Percentiles rank a stretch among this genome's conserved stretches.
These are phyloP conservation scores for Forpus xanthops DNA, from an alignment of 2,797 vertebrate genomes.

Conservation along the genomic window DNA sequence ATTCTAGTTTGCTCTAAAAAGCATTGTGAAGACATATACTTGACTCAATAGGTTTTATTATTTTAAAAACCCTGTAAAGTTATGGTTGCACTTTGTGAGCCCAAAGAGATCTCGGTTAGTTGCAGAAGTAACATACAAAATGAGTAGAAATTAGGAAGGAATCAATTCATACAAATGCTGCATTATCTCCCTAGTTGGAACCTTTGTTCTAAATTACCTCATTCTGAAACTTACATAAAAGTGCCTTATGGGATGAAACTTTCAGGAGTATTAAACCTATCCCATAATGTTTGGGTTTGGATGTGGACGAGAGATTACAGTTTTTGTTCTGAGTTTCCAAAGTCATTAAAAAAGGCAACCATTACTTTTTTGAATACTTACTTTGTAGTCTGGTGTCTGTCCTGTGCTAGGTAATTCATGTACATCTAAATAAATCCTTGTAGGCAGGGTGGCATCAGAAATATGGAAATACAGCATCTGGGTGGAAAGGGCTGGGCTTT, in stretches of 20 bases:
- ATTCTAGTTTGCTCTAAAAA: neutral
- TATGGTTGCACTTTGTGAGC: neutral
- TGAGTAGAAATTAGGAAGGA: neutral
- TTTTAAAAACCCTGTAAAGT: neutral
- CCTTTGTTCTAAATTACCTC: neutral
- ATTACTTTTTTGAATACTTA: neutral
- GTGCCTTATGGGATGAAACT: neutral
- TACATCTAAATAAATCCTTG: constrained; percentile 23
- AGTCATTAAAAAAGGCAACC: neutral
- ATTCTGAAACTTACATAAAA: neutral
- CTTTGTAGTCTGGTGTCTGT: constrained; percentile 5
- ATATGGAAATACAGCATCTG: constrained; percentile 61
- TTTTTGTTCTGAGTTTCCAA: constrained; percentile 1
- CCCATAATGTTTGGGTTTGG: neutral
- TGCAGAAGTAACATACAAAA: neutral
- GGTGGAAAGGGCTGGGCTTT: constrained; percentile 13
- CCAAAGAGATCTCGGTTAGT: neutral
- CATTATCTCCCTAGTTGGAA: neutral
- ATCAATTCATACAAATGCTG: neutral
- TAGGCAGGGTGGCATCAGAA: constrained; percentile 46
- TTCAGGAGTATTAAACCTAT: neutral
- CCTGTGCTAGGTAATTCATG: constrained; percentile 33
- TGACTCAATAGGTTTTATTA: neutral
- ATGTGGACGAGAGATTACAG: neutral
- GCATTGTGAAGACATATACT: neutral